Base-by-base conservation (phyloP, 2,797 vertebrate genomes). In the Hafferia zeledoni region DNA sequence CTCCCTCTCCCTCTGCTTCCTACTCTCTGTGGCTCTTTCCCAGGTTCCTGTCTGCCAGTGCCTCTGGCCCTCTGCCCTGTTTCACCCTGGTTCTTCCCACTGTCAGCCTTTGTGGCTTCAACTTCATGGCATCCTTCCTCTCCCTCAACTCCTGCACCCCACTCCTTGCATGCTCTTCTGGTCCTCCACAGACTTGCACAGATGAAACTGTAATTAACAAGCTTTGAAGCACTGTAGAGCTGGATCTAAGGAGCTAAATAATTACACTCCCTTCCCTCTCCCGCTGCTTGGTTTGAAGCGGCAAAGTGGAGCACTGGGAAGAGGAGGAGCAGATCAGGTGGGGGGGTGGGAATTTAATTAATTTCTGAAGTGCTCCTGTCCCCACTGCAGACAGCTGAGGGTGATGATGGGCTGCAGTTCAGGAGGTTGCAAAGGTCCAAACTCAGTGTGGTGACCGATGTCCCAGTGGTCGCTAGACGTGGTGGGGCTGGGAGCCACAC, bases 171-270 rank as follows among this genome's bases (percentile, higher is more conserved):
- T 28, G 44, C 27, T 52, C 41, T 50, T 20, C 87, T 57, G 77
- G 74, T 59, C 83, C 79, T 74, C 52, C 55, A 35, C 68, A 68
- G 70, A 81, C 50, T 68, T 25, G 31, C 19, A 17, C 28, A 22
- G 83, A 47, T 86, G 67, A 82, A 95, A 65, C 67, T 79, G 93
- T 96, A 96, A 96, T 95, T 96, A 96, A 95, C 67, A 89, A 69
- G 90, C 93, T 83, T 56, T 69, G 77, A 95, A 95, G 94, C 88
- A 93, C 93, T 89, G 56, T 89, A 49, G 80, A 93, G 47, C 70
- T 46, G 84, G 47, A 92, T 95, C 95, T 68, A 60, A 87, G 95
- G 94, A 96, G 83, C 90, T 90, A 35, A 87, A 88, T 95, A 94
- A 96, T 96, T 96, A 95, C 56, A n/a, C 65, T 93, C 86, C 94